These are phyloP conservation scores for Cranoglanis bouderius DNA, from an alignment of 2,113 vertebrate species.

Conservation along the genomic window DNA sequence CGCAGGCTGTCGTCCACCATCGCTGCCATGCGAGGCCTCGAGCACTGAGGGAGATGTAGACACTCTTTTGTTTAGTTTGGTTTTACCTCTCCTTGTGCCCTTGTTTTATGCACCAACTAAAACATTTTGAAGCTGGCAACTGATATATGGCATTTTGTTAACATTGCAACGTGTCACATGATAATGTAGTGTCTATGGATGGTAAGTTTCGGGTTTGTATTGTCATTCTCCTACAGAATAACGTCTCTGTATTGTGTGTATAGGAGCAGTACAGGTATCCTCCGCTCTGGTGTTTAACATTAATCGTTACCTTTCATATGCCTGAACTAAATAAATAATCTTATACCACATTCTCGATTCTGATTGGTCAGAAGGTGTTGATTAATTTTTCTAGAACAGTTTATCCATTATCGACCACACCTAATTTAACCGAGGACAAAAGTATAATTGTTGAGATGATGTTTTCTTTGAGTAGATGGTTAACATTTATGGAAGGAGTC, in stretches of 20 bases:
- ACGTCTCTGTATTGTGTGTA: not conserved
- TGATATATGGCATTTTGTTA: not conserved
- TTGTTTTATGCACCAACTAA: not conserved
- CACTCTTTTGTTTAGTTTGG: no score
- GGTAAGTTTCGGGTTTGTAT: not conserved
- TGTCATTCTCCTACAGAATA: not conserved
- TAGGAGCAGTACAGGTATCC: not conserved
- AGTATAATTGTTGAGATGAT: no score
- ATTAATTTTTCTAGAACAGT: not conserved
- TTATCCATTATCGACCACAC: no score
- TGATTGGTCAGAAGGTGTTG: not conserved
- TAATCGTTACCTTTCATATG: not conserved
- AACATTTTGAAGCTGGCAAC: not conserved
- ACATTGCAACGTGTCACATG: not conserved
- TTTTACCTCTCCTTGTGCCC: not conserved
- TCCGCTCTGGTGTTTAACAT: not conserved
- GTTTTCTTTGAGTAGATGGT: no score
- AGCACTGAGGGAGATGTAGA: slow-evolving; percentile 62
- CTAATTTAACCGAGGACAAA: no score
- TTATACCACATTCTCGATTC: not conserved
- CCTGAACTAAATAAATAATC: not conserved
- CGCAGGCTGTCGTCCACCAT: slow-evolving; percentile 79
- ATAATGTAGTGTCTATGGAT: not conserved
- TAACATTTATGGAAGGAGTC: no score
- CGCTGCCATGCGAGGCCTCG: slow-evolving; percentile 80